Evolutionary conservation across 2,113 vertebrate species (phyloP), one percentile per base, ranked within the genome.

Genomic region (Dromas ardeola): DNA sequence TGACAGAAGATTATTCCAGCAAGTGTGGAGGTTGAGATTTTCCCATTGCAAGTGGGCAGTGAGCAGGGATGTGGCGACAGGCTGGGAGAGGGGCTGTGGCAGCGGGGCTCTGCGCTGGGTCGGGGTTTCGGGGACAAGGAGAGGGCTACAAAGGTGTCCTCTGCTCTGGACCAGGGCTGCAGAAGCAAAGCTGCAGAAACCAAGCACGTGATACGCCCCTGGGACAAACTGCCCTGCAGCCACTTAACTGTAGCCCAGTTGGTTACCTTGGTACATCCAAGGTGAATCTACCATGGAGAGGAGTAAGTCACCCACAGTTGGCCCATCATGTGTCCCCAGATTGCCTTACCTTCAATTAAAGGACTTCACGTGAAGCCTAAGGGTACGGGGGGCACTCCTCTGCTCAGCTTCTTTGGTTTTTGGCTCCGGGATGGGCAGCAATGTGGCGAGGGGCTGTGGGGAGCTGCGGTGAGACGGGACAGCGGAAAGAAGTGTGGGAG

Each of bases 1-100:
- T 81, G 88, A 87, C 95, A 95, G 32, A 38, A 89, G 96, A 96
- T 97, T 94, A 97, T 96, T 96, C 74, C 83, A 81, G 88, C 91
- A 45, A 89, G 91, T 53, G 49, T 1, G 5, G 77, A 95, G 96
- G 82, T 4, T 56, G 95, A 62, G 79, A 74, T 88, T 95, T 95
- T 86, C 16, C 22, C 65, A 21, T 67, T 73, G 90, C 62, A 82
- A 56, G n/a, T 5, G 10, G 55, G 67, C 9, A 11, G 49, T 61
- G 96, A 94, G 90, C 53, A 58, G 89, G 88, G 84, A 38, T 53
- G 42, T 16, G 45, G 34, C 62, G 81, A 49, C 45, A 27, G n/a
- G 3, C 0, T 42, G 69, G 69, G 55, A 50, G 49, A 52, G 20
- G 70, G 26, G 21, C 29, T 62, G 42, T 43, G 59, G 29, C 3